Conservation (phyloP, 1,140 invertebrate species). For the Tigriopus japonicus region DNA sequence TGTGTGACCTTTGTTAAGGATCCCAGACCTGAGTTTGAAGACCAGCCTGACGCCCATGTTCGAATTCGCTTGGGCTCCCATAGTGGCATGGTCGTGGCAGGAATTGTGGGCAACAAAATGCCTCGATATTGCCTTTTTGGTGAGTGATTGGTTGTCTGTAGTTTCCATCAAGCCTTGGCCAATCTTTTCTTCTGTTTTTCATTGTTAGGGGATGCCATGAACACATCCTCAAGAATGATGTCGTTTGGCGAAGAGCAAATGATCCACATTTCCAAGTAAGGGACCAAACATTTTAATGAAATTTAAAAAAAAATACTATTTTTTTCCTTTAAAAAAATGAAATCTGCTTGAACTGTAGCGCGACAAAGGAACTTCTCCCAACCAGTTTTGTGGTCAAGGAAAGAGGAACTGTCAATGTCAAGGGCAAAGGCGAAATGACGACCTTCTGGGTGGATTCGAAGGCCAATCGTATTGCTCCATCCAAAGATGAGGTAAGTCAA, state of each 20-base stretch:
- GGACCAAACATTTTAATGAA: background rate
- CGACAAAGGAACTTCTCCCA: background rate
- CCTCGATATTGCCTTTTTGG: slow-evolving; percentile 13
- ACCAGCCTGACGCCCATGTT: slow-evolving; percentile 2
- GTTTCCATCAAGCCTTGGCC: background rate
- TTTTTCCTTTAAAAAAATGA: background rate
- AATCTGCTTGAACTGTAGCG: background rate
- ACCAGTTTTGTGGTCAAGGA: background rate
- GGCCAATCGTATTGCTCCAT: background rate
- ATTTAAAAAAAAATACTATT: background rate
- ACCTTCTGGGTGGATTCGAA: slow-evolving; percentile 11
- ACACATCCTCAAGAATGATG: slow-evolving; percentile 13
- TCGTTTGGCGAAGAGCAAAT: slow-evolving; percentile 8
- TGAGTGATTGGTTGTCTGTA: background rate
- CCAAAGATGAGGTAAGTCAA: background rate
- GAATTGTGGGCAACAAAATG: slow-evolving; percentile 9
- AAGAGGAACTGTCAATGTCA: slow-evolving; percentile 8
- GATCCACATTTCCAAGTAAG: slow-evolving; percentile 11
- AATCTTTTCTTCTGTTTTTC: background rate
- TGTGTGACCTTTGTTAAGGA: slow-evolving; percentile 8
- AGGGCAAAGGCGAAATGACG: slow-evolving; percentile 12
- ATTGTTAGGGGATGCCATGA: slow-evolving; percentile 12
- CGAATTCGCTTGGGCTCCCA: background rate
- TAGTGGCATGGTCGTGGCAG: slow-evolving; percentile 1
- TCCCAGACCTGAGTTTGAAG: background rate